Conservation (phyloP, 2,113 vertebrate genomes). For the Cygnus buccinator region DNA sequence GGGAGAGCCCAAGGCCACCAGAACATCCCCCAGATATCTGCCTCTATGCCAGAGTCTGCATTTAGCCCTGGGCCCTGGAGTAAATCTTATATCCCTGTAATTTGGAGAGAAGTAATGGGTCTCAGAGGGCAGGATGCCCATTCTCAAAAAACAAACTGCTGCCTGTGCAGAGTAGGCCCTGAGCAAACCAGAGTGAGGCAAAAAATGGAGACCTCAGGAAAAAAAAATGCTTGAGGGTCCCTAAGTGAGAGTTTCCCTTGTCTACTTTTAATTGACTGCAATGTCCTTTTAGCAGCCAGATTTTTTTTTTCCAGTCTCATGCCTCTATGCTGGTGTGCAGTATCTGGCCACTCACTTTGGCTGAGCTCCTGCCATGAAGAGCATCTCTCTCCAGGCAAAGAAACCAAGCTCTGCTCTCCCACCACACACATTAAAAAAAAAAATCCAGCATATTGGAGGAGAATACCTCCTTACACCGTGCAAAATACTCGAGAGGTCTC, state of each 20-base stretch:
- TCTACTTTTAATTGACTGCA: not conserved
- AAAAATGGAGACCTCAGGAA: not conserved
- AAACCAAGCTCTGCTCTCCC: not conserved
- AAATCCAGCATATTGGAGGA: not conserved
- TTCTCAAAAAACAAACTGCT: not conserved
- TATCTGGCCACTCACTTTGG: not conserved
- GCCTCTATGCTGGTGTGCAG: fast-evolving
- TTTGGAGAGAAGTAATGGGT: not conserved
- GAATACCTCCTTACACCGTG: not conserved
- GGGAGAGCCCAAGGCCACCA: not conserved
- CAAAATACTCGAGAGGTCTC: not conserved
- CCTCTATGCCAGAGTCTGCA: not conserved
- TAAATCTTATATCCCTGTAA: not conserved
- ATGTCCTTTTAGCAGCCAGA: not conserved
- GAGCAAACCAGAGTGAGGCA: not conserved
- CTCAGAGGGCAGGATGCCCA: not conserved
- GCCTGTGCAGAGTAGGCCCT: not conserved
- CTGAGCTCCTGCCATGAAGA: not conserved
- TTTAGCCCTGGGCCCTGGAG: not conserved
- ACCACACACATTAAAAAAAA: not conserved
- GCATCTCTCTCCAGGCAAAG: not conserved
- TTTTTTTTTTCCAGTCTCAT: not conserved
- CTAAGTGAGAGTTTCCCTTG: not conserved
- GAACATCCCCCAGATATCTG: not conserved
- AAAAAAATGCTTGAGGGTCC: not conserved